phyloP scores from a whole-genome alignment of 2,113 vertebrate genomes.

The Hylia prasina region DNA sequence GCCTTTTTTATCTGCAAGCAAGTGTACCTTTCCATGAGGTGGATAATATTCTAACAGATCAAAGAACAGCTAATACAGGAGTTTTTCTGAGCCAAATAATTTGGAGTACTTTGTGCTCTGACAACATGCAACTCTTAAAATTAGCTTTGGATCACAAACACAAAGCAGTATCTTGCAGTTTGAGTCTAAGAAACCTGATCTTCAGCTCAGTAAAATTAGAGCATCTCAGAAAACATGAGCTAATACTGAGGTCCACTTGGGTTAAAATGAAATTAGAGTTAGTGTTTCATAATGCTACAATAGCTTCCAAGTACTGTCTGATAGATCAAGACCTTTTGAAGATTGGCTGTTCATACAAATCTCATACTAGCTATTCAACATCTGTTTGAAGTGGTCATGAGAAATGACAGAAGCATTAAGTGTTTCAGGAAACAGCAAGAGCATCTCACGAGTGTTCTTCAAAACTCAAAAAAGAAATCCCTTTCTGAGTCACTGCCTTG shows the following conservation, averaged over 20 bases:
- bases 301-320: background rate
- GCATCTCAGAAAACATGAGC: background rate
- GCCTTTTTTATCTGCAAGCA: background rate
- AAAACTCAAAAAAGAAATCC: background rate
- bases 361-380: background rate
- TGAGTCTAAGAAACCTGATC: background rate
- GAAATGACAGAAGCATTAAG: background rate
- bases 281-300: background rate
- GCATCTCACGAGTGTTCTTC: background rate
- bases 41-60: background rate
- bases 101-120: background rate
- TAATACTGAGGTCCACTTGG: background rate
- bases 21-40: background rate
- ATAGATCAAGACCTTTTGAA: background rate
- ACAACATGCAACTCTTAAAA: background rate
- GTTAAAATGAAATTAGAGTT: background rate
- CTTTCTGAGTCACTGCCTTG: background rate
- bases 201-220: background rate
- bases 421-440: background rate
- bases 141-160: background rate
- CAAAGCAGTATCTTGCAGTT: background rate
- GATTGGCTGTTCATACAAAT: background rate
- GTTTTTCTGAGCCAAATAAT: background rate
- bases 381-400: background rate
- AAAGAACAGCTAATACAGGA: background rate